phyloP scores from a whole-genome alignment of 2,113 vertebrate genomes.

The Leptocoma aspasia region DNA sequence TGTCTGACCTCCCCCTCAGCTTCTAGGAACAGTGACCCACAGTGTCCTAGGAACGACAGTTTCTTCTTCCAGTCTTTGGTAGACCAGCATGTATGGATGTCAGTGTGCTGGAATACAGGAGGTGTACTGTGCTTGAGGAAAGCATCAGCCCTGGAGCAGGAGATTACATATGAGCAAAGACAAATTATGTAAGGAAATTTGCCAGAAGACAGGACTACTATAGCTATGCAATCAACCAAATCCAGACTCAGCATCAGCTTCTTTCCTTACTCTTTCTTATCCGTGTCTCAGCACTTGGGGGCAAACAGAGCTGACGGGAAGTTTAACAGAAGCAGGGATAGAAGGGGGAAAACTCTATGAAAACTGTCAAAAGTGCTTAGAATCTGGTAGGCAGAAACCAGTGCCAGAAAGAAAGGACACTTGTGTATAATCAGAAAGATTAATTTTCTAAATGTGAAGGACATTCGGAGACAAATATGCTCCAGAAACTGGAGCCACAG shows the following conservation, averaged over 20 bases:
- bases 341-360: background rate
- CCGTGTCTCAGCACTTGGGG: background rate
- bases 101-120: background rate
- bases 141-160: background rate
- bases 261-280: background rate
- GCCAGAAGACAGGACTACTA: background rate
- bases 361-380: background rate
- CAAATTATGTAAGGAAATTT: background rate
- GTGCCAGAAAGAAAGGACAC: background rate
- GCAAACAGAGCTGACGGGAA: background rate
- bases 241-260: background rate
- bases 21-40: background rate
- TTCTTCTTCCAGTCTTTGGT: background rate
- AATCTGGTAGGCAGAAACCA: background rate
- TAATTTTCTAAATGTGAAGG: background rate
- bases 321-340: background rate
- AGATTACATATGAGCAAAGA: background rate
- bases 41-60: background rate
- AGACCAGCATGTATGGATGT: background rate
- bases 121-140: background rate
- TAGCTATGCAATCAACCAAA: background rate
- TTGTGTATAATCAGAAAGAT: background rate
- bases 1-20: background rate
- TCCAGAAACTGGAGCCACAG: background rate
- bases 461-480: fast-evolving